Conservation (phyloP, 2,888 invertebrate species). For the Sisyra nigra region DNA sequence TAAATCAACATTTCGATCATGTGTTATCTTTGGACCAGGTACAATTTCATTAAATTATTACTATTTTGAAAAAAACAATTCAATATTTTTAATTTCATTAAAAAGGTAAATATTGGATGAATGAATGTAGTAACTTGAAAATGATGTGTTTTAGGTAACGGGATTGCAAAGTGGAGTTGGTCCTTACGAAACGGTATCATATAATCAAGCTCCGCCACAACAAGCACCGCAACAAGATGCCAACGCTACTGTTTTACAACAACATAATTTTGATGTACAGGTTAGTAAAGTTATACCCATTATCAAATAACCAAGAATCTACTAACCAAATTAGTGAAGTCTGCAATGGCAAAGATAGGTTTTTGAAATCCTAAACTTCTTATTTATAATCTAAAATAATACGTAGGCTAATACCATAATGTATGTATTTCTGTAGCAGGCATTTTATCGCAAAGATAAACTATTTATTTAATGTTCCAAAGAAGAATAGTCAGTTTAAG, state of each 20-base stretch:
- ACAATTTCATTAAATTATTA: not conserved
- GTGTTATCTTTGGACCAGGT: conserved; percentile 9
- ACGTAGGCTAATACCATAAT: too few relatives aligned
- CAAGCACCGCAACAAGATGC: conserved; percentile 27
- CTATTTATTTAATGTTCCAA: too few relatives aligned
- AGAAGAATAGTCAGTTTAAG: too few relatives aligned
- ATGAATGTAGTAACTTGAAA: not conserved
- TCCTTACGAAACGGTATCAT: conserved; percentile 16
- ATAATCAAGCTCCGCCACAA: conserved; percentile 20
- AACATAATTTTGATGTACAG: conserved; percentile 67
- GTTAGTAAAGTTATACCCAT: conserved; percentile 29
- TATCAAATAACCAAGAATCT: not conserved
- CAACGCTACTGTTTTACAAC: conserved; percentile 29
- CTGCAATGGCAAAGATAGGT: too few relatives aligned
- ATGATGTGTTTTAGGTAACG: conserved; percentile 5
- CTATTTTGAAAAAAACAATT: not conserved
- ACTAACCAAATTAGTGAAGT: too few relatives aligned
- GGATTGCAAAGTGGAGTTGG: conserved; percentile 8
- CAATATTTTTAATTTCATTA: not conserved
- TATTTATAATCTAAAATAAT: too few relatives aligned
- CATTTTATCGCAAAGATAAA: too few relatives aligned
- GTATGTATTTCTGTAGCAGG: too few relatives aligned
- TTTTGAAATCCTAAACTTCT: too few relatives aligned
- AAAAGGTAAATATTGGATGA: not conserved
- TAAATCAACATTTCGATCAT: conserved; percentile 28